These are phyloP conservation scores for Gymnothorax reevesii DNA, from an alignment of 2,797 vertebrate genomes.

Conservation along the genomic window DNA sequence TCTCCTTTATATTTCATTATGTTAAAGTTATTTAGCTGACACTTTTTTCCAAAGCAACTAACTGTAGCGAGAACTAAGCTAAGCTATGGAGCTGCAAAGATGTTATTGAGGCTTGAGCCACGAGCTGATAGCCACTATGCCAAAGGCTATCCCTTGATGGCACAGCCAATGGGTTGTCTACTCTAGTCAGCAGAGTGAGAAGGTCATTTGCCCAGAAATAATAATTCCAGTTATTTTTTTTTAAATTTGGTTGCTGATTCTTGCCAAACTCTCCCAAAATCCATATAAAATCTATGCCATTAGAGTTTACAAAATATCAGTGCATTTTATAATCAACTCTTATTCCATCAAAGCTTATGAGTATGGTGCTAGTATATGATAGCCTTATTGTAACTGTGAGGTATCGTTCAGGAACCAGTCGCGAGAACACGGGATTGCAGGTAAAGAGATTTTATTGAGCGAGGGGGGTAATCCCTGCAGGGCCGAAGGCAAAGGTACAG, in stretches of 20 bases:
- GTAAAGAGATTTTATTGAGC: too few species aligned
- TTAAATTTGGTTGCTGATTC: not conserved
- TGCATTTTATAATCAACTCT: not conserved
- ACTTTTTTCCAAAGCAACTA: too few species aligned
- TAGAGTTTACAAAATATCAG: not conserved
- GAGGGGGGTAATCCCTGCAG: too few species aligned
- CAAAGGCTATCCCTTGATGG: too few species aligned
- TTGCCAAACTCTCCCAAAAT: not conserved
- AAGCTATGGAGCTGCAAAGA: not conserved
- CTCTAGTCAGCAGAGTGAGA: not conserved
- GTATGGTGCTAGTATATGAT: not conserved
- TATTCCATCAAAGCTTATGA: not conserved
- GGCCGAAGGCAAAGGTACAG: too few species aligned
- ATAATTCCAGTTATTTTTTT: not conserved
- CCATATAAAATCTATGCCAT: not conserved
- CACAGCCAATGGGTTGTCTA: too few species aligned
- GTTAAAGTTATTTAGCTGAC: too few species aligned
- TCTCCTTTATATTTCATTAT: not conserved
- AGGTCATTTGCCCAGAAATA: not conserved
- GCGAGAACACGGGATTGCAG: too few species aligned
- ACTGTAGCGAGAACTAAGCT: not conserved
- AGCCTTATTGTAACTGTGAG: not conserved
- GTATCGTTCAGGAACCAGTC: too few species aligned
- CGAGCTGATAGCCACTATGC: too few species aligned
- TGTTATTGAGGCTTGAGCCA: not conserved